phyloP scores from a whole-genome alignment of 2,113 vertebrate species.

The Poecile atricapillus region DNA sequence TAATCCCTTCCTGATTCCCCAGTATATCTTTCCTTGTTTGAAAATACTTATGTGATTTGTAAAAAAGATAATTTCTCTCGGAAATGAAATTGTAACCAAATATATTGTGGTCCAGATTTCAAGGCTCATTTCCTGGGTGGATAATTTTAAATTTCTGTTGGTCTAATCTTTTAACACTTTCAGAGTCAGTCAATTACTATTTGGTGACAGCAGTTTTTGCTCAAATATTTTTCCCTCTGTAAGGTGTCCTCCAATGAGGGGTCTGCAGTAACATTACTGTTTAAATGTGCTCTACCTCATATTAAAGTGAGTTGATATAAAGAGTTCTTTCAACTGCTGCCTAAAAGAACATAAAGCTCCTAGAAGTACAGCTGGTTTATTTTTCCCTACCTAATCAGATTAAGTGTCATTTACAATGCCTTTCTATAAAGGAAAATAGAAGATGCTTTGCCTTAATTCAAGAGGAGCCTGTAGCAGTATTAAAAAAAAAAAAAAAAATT shows the following conservation, averaged over 20 bases:
- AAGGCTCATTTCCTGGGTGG: conserved; percentile 52
- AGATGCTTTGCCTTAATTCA: conserved; percentile 52
- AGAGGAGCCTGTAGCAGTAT: conserved; percentile 54
- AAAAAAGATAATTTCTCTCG: background rate
- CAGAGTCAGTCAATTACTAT: conserved; percentile 51
- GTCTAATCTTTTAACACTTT: conserved; percentile 64
- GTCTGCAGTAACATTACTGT: conserved; percentile 12
- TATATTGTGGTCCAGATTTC: conserved; percentile 51
- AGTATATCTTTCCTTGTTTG: conserved; percentile 47
- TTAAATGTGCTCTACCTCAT: conserved; percentile 51
- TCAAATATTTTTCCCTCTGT: conserved; percentile 2
- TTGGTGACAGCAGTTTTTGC: conserved; percentile 13
- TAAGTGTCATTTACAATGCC: conserved; percentile 32
- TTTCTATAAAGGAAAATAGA: conserved; percentile 60
- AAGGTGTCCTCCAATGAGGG: conserved; percentile 18
- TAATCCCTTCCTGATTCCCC: conserved; percentile 21
- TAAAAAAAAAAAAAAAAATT: conserved; percentile 23
- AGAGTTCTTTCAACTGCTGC: conserved; percentile 42
- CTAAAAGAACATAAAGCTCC: conserved; percentile 61
- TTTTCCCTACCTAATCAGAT: conserved; percentile 60
- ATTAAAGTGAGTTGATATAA: conserved; percentile 59
- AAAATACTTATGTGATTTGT: conserved; percentile 44
- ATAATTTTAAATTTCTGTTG: conserved; percentile 12
- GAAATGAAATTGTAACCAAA: conserved; percentile 59
- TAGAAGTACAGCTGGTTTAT: conserved; percentile 34